phyloP scores from a whole-genome alignment of 2,113 vertebrate species.

The Catagonus wagneri region DNA sequence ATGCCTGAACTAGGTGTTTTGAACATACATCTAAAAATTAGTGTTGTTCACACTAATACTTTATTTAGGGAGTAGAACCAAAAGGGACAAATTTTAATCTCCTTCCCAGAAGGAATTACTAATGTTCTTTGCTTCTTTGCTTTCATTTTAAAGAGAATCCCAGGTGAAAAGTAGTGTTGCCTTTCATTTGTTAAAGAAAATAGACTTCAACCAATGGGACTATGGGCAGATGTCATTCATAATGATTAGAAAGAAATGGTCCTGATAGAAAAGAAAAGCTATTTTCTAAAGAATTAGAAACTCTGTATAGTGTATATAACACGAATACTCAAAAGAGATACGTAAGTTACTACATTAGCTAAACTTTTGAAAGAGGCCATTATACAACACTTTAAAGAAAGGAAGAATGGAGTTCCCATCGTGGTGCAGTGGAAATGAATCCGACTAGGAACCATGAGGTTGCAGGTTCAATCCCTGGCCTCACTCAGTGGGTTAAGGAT shows the following conservation, averaged over 20 bases:
- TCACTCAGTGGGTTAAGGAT: too few species aligned
- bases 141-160: not conserved
- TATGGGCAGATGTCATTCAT: not conserved
- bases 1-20: not conserved
- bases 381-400: not conserved
- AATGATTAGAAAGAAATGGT: conserved; percentile 30
- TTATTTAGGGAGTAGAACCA: conserved; percentile 16
- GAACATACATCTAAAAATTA: not conserved
- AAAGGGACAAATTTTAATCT: not conserved
- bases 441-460: too few species aligned
- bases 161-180: not conserved
- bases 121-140: not conserved
- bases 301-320: not conserved
- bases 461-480: too few species aligned
- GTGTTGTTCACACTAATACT: not conserved
- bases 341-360: not conserved
- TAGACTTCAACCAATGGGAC: not conserved
- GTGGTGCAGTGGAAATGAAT: too few species aligned
- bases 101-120: not conserved
- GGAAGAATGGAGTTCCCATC: not conserved
- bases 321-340: not conserved
- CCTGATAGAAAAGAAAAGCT: not conserved
- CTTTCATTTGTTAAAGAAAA: conserved; percentile 52
- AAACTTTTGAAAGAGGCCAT: not conserved
- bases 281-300: not conserved